Conservation (phyloP, 2,797 vertebrate genomes). For the Chanos chanos region DNA sequence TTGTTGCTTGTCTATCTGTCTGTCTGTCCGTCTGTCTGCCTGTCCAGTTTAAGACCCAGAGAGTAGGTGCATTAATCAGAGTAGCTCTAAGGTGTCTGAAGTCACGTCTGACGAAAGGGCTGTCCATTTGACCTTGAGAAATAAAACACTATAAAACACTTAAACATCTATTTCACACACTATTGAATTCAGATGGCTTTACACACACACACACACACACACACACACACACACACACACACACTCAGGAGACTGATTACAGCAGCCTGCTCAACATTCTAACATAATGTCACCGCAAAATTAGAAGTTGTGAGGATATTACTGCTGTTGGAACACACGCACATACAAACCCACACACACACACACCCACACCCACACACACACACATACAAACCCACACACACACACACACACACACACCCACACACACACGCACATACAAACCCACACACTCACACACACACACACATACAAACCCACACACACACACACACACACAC, state of each 20-base stretch:
- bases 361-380: constrained; percentile 28
- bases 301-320: no score
- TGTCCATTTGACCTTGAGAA: constrained; percentile 74
- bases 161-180: constrained; percentile 77
- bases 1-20: not conserved
- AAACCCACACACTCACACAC: constrained; percentile 35
- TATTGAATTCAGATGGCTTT: constrained; percentile 72
- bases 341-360: constrained; percentile 45
- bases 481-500: constrained; percentile 12
- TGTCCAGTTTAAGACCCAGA: constrained; percentile 9
- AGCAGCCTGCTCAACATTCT: no score
- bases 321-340: constrained; percentile 6
- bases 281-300: no score
- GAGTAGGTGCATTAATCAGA: constrained; percentile 36
- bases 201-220: constrained; percentile 46
- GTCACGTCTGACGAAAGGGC: constrained; percentile 51
- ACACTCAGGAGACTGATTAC: no score
- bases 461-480: constrained; percentile 34
- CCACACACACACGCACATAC: not conserved
- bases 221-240: not conserved
- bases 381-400: constrained; percentile 36
- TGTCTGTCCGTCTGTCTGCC: not conserved
- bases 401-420: constrained; percentile 47
- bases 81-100: constrained; percentile 38
- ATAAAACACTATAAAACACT: constrained; percentile 69